phyloP scores from a whole-genome alignment of 1,140 invertebrate genomes.

The Drosophila sp. region DNA sequence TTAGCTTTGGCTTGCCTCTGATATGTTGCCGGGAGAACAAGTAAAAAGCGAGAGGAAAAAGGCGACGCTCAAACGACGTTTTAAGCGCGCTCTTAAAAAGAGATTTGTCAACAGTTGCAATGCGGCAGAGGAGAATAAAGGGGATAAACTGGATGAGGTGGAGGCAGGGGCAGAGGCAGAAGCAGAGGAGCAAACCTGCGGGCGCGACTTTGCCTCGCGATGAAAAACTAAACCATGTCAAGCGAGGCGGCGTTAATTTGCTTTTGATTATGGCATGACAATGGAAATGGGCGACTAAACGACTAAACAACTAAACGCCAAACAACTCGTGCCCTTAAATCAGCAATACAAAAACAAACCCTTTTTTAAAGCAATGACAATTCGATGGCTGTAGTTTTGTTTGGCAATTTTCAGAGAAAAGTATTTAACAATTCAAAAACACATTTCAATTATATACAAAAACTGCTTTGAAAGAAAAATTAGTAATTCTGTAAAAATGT shows the following conservation, averaged over 20 bases:
- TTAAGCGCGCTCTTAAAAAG: conserved; percentile 83
- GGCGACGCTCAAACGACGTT: conserved; percentile 68
- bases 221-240: conserved; percentile 48
- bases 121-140: conserved; percentile 47
- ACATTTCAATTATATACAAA: not conserved
- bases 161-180: too few species aligned
- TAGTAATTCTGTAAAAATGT: too few species aligned
- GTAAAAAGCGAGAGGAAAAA: conserved; percentile 29
- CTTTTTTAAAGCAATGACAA: not conserved
- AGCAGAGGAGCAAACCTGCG: conserved; percentile 31
- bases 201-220: conserved; percentile 28
- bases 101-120: conserved; percentile 83
- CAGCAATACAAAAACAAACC: not conserved
- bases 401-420: not conserved
- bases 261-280: conserved; percentile 77
- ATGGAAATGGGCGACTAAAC: conserved; percentile 52
- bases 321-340: conserved; percentile 20
- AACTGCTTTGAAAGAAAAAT: too few species aligned
- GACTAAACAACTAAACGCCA: conserved; percentile 42
- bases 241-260: conserved; percentile 66
- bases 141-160: not conserved
- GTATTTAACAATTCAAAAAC: not conserved
- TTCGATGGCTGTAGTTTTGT: not conserved
- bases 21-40: conserved; percentile 30
- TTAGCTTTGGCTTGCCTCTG: conserved; percentile 50